A percentile compares a stretch with the other conserved stretches of the same genome.
phyloP scores from a whole-genome alignment of 1,140 invertebrate species.

The Paracyclopina nana region DNA sequence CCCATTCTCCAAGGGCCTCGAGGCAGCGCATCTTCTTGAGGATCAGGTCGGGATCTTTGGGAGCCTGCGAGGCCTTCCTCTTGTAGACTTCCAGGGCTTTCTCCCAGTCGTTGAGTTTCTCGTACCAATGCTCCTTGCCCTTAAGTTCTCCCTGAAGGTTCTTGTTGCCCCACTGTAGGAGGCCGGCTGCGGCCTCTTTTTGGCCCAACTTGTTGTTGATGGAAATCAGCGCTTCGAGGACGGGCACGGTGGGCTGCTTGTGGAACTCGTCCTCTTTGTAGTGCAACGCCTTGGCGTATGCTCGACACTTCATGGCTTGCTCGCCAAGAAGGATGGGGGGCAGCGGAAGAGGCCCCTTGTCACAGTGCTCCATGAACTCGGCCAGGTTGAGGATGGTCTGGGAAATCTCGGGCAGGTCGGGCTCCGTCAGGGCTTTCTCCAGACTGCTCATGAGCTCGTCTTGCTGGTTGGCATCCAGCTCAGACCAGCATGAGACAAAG shows the following conservation, averaged over 20 bases:
- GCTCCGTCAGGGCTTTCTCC: conserved; percentile 68
- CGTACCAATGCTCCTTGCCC: conserved; percentile 92
- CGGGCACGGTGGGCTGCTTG: conserved; percentile 43
- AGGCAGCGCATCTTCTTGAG: conserved; percentile 89
- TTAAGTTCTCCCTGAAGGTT: conserved; percentile 46
- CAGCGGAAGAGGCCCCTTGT: conserved; percentile 78
- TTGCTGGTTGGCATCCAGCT: conserved; percentile 58
- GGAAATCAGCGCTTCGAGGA: conserved; percentile 79
- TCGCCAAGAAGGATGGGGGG: conserved; percentile 49
- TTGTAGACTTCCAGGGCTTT: conserved; percentile 73
- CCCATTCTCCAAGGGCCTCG: conserved; percentile 88
- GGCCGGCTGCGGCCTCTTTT: conserved; percentile 81
- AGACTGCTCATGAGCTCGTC: conserved; percentile 67
- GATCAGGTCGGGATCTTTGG: conserved; percentile 46
- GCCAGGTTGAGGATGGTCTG: conserved; percentile 93
- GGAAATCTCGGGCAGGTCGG: conserved; percentile 87
- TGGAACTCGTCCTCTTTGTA: conserved; percentile 97
- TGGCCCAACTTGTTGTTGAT: conserved; percentile 99
- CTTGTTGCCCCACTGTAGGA: conserved; percentile 73
- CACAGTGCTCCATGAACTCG: conserved; percentile 99
- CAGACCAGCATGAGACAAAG: conserved; percentile 97
- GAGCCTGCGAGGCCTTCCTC: conserved; percentile 26
- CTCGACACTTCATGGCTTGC: conserved; percentile 40
- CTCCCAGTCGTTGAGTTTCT: conserved; percentile 97
- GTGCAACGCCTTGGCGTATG: conserved; percentile 87